Evolutionary conservation across 2,797 vertebrate species (phyloP).

Genomic region (Sternarchorhynchus goeldii): DNA sequence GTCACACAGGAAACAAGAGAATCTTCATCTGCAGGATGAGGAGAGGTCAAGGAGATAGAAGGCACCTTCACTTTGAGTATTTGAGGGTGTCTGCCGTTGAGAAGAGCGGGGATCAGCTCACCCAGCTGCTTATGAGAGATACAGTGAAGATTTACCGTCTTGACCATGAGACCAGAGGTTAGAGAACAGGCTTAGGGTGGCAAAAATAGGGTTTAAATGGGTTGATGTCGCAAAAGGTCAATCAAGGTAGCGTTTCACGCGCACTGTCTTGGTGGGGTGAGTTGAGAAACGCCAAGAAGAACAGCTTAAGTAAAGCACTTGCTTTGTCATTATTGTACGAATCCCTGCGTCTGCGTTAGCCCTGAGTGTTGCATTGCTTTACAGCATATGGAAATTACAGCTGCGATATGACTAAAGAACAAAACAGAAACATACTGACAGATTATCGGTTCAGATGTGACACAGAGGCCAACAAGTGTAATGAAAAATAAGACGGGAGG

Average conservation of each 20-base stretch:
- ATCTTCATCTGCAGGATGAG: not conserved
- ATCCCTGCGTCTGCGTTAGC: too few species aligned
- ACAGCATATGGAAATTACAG: not conserved
- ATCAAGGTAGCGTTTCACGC: slow-evolving; percentile 66
- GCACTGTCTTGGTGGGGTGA: slow-evolving; percentile 51
- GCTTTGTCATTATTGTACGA: not conserved
- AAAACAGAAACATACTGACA: not conserved
- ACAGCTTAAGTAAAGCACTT: not conserved
- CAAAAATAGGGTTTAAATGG: slow-evolving; percentile 70
- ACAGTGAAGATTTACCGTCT: slow-evolving; percentile 9
- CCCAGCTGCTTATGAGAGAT: too few species aligned
- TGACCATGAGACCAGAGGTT: slow-evolving; percentile 54
- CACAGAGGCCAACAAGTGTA: not conserved
- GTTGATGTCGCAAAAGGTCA: slow-evolving; percentile 59
- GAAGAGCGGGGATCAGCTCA: too few species aligned
- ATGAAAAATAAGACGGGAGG: not conserved
- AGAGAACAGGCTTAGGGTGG: slow-evolving; percentile 64
- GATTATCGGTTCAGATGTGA: too few species aligned
- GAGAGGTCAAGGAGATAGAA: slow-evolving; percentile 1
- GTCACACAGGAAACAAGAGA: not conserved
- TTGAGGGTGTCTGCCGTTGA: too few species aligned
- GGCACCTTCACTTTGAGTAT: slow-evolving; percentile 10
- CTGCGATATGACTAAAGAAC: not conserved
- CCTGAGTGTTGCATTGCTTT: too few species aligned
- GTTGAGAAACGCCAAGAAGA: not conserved